Evolutionary conservation across 1,140 invertebrate genomes (phyloP), one percentile per base, ranked within the genome.

Genomic region (Euwallacea similis): DNA sequence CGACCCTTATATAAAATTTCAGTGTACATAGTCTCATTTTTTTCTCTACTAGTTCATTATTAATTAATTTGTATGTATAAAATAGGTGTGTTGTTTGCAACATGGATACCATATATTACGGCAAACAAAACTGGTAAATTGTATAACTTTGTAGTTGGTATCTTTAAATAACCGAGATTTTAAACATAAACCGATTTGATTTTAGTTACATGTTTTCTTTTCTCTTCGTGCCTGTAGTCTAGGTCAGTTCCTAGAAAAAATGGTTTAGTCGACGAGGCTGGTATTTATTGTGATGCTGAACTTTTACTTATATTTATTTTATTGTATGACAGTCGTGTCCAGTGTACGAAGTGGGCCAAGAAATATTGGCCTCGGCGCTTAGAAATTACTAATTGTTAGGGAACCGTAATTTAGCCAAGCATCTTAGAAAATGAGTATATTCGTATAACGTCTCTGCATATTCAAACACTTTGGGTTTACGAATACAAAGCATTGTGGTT

Each of bases 21-120:
- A 41, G 60, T 70, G 69, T 70, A 70, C 43, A 70, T 70, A 70
- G 44, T 64, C 55, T 70, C 60, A 55, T 53, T 62, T 60, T 70
- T 69, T 70, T 70, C 61, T 70, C 69, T 70, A 64, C 62, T 70
- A 70, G 61, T 44, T 70, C 69, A 56, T 70, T 70, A 70, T 70
- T 59, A 42, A 70, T 64, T 70, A 70, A 70, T 70, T 70, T 70
- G 69, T 70, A 64, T 70, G 60, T 70, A 63, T 68, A 66, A 56
- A 58, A 33, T 68, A 68, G 66, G 54, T 62, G 69, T 70, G 60
- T 64, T 70, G 53, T 70, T 60, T 44, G 69, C 69, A 62, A 70
- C 69, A 69, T 69, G 21, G 21, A 33, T 33, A 33, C 21, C 21
- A 33, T 33, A 33, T 33, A 33, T 33, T 33, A 33, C 54, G 60